A percentile compares a stretch with the other conserved stretches of the same genome.
phyloP scores from a whole-genome alignment of 1,140 invertebrate genomes.

The Magallana ariakensis region DNA sequence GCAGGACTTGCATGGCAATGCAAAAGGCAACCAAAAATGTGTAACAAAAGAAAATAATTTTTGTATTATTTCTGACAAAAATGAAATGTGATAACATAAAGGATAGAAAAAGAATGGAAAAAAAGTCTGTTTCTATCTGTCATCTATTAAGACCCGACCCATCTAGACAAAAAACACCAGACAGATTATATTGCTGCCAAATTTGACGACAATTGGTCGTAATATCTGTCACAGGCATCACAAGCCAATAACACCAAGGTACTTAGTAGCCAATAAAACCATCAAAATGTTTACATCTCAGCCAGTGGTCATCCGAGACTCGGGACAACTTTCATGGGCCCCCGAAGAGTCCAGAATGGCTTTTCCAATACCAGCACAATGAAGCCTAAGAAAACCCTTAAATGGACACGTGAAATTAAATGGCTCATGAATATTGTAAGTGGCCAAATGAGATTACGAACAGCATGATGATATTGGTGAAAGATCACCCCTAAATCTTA shows the following conservation, averaged over 20 bases:
- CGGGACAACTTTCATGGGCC: background rate
- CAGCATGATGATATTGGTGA: constrained; percentile 5
- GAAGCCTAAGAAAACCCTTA: background rate
- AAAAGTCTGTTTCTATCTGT: background rate
- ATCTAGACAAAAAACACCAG: background rate
- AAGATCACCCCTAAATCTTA: background rate
- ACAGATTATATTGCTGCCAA: constrained; percentile 36
- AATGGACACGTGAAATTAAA: constrained; percentile 16
- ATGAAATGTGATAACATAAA: constrained; percentile 12
- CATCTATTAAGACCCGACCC: background rate
- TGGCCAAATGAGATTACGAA: background rate
- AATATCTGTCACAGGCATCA: constrained; percentile 31
- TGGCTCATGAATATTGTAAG: background rate
- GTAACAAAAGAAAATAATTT: constrained; percentile 20
- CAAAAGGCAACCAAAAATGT: background rate
- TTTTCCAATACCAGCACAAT: constrained; percentile 12
- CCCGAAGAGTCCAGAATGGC: background rate
- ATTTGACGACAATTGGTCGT: constrained; percentile 31
- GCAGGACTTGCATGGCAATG: background rate
- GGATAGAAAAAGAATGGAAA: background rate
- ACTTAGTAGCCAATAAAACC: constrained; percentile 18
- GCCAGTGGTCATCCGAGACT: constrained; percentile 10
- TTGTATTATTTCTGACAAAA: background rate
- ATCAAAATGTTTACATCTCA: constrained; percentile 22
- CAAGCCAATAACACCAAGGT: constrained; percentile 27